phyloP scores from a whole-genome alignment of 2,113 vertebrate genomes.

The Lepus europaeus region DNA sequence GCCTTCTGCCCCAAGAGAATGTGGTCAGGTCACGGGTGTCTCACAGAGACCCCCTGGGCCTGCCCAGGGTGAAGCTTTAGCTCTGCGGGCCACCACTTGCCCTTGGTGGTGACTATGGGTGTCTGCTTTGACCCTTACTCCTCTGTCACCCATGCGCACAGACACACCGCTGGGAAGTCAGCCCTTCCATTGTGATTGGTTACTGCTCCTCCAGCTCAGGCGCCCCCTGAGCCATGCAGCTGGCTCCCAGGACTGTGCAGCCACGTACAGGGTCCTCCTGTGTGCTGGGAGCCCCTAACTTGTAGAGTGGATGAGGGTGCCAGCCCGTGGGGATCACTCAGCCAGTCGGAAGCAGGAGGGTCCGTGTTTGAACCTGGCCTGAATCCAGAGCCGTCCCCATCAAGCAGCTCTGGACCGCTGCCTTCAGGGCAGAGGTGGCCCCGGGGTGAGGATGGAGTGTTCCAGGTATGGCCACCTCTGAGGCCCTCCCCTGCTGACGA shows the following conservation, averaged over 20 bases:
- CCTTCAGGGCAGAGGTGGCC: not conserved
- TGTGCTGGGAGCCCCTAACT: not conserved
- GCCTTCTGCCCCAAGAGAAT: not conserved
- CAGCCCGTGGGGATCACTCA: not conserved
- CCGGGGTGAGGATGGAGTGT: not conserved
- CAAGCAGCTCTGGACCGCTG: not conserved
- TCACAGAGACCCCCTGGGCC: not conserved
- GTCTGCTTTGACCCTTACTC: not conserved
- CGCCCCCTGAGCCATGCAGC: too few relatives aligned
- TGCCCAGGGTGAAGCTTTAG: not conserved
- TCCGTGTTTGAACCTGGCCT: not conserved
- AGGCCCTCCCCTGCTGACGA: not conserved
- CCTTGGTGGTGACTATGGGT: rapidly evolving
- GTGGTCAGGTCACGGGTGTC: not conserved
- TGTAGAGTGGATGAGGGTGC: not conserved
- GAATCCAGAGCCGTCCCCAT: not conserved
- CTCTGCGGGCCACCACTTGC: not conserved
- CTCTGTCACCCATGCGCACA: too few relatives aligned
- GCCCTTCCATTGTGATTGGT: not conserved
- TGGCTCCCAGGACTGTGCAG: too few relatives aligned
- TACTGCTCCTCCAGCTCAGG: not conserved
- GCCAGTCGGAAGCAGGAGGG: not conserved
- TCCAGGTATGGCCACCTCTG: not conserved
- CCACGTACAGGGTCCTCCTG: not conserved
- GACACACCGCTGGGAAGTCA: not conserved